phyloP scores from a whole-genome alignment of 2,113 vertebrate species.

The Oxyura jamaicensis region DNA sequence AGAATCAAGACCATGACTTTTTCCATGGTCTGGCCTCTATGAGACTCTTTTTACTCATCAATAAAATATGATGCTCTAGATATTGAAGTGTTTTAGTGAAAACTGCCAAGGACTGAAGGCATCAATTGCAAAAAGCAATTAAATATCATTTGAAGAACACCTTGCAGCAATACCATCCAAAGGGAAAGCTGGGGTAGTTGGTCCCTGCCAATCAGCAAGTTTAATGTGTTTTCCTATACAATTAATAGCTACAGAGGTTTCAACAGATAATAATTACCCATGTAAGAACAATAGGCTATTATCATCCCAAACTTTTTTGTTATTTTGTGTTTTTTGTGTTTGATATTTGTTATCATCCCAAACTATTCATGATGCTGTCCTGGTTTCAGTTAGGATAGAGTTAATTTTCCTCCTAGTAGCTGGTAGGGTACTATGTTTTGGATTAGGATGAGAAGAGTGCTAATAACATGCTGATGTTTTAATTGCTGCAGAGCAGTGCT shows the following conservation, averaged over 20 bases:
- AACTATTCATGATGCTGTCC: background rate
- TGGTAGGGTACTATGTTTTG: too few species aligned
- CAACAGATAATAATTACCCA: background rate
- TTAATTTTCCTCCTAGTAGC: too few species aligned
- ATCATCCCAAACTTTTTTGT: background rate
- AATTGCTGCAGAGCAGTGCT: too few species aligned
- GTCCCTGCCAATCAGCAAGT: background rate
- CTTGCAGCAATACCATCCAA: background rate
- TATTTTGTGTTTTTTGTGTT: too few species aligned
- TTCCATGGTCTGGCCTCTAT: background rate
- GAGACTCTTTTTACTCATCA: background rate
- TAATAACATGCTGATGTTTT: too few species aligned
- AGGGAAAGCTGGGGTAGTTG: background rate
- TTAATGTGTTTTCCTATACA: background rate
- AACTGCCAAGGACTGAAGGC: background rate
- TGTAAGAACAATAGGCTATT: background rate
- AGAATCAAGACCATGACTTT: background rate
- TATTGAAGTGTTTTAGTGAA: background rate
- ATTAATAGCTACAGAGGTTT: background rate
- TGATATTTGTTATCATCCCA: background rate
- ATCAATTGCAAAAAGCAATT: background rate
- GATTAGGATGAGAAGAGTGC: too few species aligned
- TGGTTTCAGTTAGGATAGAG: too few species aligned
- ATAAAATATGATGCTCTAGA: background rate
- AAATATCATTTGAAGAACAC: background rate